These are phyloP conservation scores for Monochamus alternatus DNA, from an alignment of 2,888 invertebrate species.

Conservation along the genomic window DNA sequence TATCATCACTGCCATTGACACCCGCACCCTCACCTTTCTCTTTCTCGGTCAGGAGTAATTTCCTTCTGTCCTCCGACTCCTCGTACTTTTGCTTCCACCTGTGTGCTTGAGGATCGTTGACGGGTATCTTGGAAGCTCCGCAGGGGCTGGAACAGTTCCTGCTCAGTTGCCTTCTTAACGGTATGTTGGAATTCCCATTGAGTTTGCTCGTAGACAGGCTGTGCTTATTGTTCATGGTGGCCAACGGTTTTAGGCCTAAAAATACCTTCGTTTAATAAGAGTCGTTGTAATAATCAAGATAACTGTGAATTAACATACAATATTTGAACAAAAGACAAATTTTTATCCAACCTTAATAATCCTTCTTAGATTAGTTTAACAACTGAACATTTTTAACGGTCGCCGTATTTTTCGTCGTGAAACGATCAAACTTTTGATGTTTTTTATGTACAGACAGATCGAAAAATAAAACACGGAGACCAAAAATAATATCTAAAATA, in stretches of 20 bases:
- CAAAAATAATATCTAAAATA: too few species aligned
- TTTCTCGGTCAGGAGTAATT: slow-evolving; percentile 78
- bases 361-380: too few species aligned
- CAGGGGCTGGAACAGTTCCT: slow-evolving; percentile 54
- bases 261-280: neutral
- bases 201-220: slow-evolving; percentile 56
- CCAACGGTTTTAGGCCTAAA: slow-evolving; percentile 23
- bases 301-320: too few species aligned
- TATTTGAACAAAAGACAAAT: too few species aligned
- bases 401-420: too few species aligned
- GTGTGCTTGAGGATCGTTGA: slow-evolving; percentile 69
- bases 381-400: too few species aligned
- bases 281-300: too few species aligned
- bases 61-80: slow-evolving; percentile 81
- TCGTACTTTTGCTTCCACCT: slow-evolving; percentile 82
- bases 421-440: too few species aligned
- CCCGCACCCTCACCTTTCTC: slow-evolving; percentile 76
- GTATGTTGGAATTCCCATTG: slow-evolving; percentile 66
- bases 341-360: too few species aligned
- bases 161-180: slow-evolving; percentile 61
- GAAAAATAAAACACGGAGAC: too few species aligned
- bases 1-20: too few species aligned
- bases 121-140: slow-evolving; percentile 53
- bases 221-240: slow-evolving; percentile 51
- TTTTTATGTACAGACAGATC: too few species aligned